Evolutionary conservation across 1,140 invertebrate species (phyloP), one percentile per base, ranked within the genome.

Genomic region (Rhynchophorus ferrugineus): DNA sequence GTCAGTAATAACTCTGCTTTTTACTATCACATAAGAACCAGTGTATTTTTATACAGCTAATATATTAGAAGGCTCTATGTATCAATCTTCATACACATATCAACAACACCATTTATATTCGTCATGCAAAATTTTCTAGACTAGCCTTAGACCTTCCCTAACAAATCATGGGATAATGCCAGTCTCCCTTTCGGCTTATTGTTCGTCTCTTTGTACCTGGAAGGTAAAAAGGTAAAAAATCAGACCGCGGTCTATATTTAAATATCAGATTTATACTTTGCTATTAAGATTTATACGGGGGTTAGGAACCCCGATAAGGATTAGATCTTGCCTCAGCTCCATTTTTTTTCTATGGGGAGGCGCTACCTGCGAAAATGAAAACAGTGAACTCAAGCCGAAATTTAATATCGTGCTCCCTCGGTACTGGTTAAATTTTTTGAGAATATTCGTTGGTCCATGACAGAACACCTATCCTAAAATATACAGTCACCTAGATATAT

Each of bases 261-360:
- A 42, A 50, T 50, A 43, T 50, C 48, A 50, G 48, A 42, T 50
- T 43, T 50, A 50, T 50, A 33, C 33, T 50, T 50, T 36, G 18
- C 22, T 33, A 45, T 22, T 20, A 44, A 35, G 17, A 29, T 29
- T 45, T 45, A 43, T 43, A 18, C 21, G 13, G 18, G 41, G 41
- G 41, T 43, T 18, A 24, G 41, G 41, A 6, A 21, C 13, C 20
- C 11, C 20, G 41, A 43, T 43, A 43, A 43, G 41, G 41, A 43
- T 43, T 43, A 43, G 6, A 17, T 43, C 20, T n/a, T 3, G 41
- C 41, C 13, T 9, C 18, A 9, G 41, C 20, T 14, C 7, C 2
- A 18, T 43, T 43, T 43, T 43, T 21, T n/a, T 9, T 16, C 1
- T n/a, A n/a, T n/a, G n/a, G n/a, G n/a, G n/a, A 19, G 1, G 20